Conservation (phyloP, 2,113 vertebrate species). For the Elgaria multicarinata region DNA sequence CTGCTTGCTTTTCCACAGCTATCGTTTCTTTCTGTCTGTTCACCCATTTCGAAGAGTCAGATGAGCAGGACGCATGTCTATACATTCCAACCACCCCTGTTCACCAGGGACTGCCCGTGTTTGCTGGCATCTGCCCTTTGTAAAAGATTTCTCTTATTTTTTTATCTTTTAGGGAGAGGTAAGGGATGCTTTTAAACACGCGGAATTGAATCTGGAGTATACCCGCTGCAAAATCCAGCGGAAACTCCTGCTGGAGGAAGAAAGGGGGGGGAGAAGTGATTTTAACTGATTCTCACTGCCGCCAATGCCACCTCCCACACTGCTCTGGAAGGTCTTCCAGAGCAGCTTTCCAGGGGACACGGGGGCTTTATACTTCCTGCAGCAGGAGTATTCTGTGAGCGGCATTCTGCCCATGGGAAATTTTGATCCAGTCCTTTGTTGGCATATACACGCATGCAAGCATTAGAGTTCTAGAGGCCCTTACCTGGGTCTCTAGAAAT, state of each 20-base stretch:
- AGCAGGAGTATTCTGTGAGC: neutral
- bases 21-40: neutral
- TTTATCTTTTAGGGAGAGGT: neutral
- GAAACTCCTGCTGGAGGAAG: neutral
- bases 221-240: neutral
- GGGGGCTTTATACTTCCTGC: neutral
- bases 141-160: neutral
- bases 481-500: neutral
- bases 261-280: too few relatives aligned
- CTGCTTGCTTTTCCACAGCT: neutral
- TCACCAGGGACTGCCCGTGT: neutral
- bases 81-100: neutral
- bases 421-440: neutral
- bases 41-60: rapidly evolving
- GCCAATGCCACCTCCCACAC: too few relatives aligned
- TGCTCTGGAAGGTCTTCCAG: too few relatives aligned
- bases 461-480: neutral
- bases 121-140: neutral
- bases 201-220: neutral
- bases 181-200: neutral
- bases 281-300: neutral
- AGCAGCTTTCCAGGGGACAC: too few relatives aligned
- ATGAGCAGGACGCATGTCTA: neutral
- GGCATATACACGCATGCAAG: neutral
- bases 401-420: neutral